A percentile compares a stretch with the other conserved stretches of the same genome.
Conservation (phyloP, 2,888 invertebrate genomes). For the Chouioia cunea region DNA sequence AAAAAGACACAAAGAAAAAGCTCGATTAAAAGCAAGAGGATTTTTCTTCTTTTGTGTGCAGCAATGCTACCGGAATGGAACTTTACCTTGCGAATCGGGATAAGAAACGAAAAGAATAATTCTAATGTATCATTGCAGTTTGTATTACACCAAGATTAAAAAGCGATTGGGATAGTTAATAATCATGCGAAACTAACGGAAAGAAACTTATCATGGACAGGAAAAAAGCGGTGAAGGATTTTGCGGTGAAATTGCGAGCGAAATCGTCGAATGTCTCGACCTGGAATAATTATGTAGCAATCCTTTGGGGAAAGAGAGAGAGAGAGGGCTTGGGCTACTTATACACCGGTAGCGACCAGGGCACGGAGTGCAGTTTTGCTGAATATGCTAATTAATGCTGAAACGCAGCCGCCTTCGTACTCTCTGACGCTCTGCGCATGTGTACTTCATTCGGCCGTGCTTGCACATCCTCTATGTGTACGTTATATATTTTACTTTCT, state of each 20-base stretch:
- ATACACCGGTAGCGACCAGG: conserved; percentile 2
- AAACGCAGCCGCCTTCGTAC: conserved; percentile 9
- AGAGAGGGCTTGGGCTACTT: conserved; percentile 14
- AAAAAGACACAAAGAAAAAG: conserved; percentile 13
- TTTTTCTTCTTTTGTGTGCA: no score
- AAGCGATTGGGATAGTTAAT: no score
- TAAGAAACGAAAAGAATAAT: no score
- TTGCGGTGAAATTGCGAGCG: conserved; percentile 20
- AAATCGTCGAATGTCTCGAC: conserved; percentile 27
- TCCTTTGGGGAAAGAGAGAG: conserved; percentile 13
- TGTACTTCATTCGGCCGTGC: neutral
- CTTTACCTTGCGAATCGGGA: no score
- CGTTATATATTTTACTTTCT: no score
- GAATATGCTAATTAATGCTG: conserved; percentile 40
- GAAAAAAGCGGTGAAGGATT: neutral
- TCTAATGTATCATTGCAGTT: no score
- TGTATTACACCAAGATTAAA: no score
- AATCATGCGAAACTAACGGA: no score
- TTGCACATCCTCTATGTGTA: no score
- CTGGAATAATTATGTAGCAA: conserved; percentile 37
- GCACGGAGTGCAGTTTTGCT: conserved; percentile 6
- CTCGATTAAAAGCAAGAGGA: no score
- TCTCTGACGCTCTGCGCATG: neutral
- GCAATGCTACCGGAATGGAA: no score
- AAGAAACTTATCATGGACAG: no score